phyloP scores from a whole-genome alignment of 2,113 vertebrate species.

The Chrysochloris asiatica region DNA sequence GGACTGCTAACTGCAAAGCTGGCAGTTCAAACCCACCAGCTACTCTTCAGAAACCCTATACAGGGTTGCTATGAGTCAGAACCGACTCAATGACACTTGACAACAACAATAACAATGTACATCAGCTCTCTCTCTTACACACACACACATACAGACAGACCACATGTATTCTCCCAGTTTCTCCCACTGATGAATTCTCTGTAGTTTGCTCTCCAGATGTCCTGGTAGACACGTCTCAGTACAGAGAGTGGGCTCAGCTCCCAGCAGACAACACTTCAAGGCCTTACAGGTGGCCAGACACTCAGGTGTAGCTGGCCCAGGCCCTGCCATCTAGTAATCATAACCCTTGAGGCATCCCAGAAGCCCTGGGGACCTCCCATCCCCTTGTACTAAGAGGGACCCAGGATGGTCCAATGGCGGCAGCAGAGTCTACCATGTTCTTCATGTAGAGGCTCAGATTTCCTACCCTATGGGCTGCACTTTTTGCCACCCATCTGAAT shows the following conservation, averaged over 20 bases:
- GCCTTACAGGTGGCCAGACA: neutral
- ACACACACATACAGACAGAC: neutral
- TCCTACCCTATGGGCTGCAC: neutral
- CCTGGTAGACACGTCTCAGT: neutral
- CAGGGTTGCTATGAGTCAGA: no score
- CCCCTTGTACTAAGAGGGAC: neutral
- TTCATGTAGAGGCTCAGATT: neutral
- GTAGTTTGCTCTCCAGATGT: neutral
- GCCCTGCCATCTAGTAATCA: neutral
- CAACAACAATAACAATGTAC: no score
- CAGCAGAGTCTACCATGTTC: no score
- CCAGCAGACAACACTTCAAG: neutral
- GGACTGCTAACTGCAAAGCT: no score
- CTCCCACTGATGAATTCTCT: neutral
- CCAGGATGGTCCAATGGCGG: neutral
- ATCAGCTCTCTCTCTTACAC: no score
- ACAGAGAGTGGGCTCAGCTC: no score
- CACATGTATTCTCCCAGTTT: neutral
- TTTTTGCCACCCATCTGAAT: constrained; percentile 25
- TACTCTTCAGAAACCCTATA: no score
- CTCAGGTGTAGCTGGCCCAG: neutral
- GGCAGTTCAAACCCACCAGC: no score
- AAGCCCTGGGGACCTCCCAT: no score
- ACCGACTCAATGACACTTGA: no score
- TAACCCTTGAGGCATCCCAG: neutral